Conservation (phyloP, 2,113 vertebrate species). For the Noturus placidus region DNA sequence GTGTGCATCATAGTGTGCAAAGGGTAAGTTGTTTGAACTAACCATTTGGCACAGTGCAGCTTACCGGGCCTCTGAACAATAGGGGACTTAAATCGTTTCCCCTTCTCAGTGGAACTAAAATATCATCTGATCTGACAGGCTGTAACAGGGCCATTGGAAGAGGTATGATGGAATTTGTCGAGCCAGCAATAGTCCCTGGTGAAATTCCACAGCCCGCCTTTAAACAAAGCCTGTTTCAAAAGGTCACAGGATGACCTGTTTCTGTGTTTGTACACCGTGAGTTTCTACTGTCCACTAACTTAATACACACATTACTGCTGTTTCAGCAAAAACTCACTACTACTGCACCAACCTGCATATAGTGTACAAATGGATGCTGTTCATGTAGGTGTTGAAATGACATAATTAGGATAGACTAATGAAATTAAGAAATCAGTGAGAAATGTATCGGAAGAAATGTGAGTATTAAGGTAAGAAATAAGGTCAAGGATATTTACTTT, state of each 20-base stretch:
- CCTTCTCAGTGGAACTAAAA: conserved; percentile 55
- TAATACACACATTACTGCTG: conserved; percentile 28
- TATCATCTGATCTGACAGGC: conserved; percentile 58
- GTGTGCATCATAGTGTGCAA: neutral
- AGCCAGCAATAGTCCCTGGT: conserved; percentile 61
- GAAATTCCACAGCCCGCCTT: conserved; percentile 67
- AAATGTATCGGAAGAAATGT: neutral
- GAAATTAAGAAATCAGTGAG: neutral
- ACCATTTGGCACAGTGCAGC: conserved; percentile 47
- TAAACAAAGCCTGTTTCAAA: conserved; percentile 65
- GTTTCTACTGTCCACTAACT: conserved; percentile 33
- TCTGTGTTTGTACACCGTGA: conserved; percentile 66
- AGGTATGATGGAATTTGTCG: conserved; percentile 61
- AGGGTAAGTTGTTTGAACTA: conserved; percentile 42
- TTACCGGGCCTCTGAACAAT: conserved; percentile 38
- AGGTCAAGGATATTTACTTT: neutral
- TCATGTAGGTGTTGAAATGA: neutral
- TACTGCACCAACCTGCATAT: conserved; percentile 3
- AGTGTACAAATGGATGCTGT: neutral
- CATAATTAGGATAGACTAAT: neutral
- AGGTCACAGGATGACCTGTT: conserved; percentile 56
- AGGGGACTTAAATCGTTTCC: conserved; percentile 47
- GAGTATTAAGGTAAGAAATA: neutral
- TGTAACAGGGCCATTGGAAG: conserved; percentile 48
- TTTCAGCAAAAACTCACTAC: conserved; percentile 22